Base-by-base conservation (phyloP, 2,797 vertebrate genomes). In the Chrosomus eos region DNA sequence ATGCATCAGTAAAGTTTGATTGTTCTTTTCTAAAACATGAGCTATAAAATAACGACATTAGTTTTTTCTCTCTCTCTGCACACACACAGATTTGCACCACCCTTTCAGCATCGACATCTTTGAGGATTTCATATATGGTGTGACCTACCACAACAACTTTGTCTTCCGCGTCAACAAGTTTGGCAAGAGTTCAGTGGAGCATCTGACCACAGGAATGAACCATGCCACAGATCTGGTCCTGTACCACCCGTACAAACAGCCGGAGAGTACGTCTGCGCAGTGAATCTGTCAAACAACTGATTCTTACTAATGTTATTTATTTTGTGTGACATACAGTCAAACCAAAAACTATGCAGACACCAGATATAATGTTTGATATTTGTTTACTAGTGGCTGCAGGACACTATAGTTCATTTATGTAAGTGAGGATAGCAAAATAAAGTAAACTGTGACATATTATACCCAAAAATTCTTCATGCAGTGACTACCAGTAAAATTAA, bases 71-170 rank as follows among this genome's bases (percentile, higher is more conserved):
- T 87, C 62, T 88, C 51, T 8, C 23, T 18, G 23, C 75, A 58
- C 43, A 51, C 48, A 53, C 82, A 1, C 92, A 99, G 98, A 97
- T 68, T 95, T 99, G 26, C 94, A 95, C 89, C 96, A 98, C 58
- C 98, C 97, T 0, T 99, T 98, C 94, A 98, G 97, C 92, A 99
- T 99, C 0, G 98, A 99, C 38, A 95, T 99, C 86, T 99, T 99
- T 53, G 98, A 99, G 90, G 98, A 99, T 89, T 97, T 97, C 91
- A 96, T 99, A 93, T 99, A 99, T 0, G 98, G 98, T 0, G 97
- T 98, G 93, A 98, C 98, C 86, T 98, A 98, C 93, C 94, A 96
- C 89, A 97, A 99, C 93, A 99, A 98, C 81, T 94, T 96, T 16
- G 97, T 99, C 89, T 99, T 99, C 95, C 94, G 97, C 81, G 97